Evolutionary conservation across 2,888 invertebrate genomes (phyloP).

Genomic region (Macaria liturata): DNA sequence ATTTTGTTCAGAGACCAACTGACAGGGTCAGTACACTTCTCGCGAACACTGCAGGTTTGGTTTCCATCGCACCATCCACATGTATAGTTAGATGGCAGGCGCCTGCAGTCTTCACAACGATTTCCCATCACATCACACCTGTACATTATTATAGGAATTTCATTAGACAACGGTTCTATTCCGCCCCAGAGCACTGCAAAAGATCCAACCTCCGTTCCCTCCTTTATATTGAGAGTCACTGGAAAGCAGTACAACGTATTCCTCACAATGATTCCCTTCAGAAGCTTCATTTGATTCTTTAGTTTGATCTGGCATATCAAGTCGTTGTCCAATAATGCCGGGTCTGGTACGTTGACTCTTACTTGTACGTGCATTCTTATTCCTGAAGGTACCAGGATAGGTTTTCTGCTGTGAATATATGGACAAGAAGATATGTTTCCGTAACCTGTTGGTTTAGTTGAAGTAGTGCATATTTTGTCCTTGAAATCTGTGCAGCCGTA

Average conservation of each 20-base stretch:
- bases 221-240: constrained; percentile 29
- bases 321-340: constrained; percentile 44
- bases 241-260: constrained; percentile 47
- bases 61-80: constrained; percentile 4
- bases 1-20: constrained; percentile 7
- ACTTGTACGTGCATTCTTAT: constrained; percentile 42
- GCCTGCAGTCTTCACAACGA: not conserved
- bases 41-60: not conserved
- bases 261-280: constrained; percentile 44
- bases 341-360: constrained; percentile 45
- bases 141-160: constrained; percentile 42
- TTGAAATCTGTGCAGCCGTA: constrained; percentile 47
- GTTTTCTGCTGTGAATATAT: constrained; percentile 41
- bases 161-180: constrained; percentile 45
- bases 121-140: constrained; percentile 31
- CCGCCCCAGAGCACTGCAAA: constrained; percentile 38
- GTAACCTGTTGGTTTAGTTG: constrained; percentile 13
- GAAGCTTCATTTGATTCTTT: constrained; percentile 36
- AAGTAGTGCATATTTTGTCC: constrained; percentile 38
- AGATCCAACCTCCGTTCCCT: constrained; percentile 27
- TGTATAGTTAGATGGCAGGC: not conserved
- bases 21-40: constrained; percentile 3
- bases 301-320: constrained; percentile 32
- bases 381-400: constrained; percentile 44
- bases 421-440: constrained; percentile 40